Evolutionary conservation across 2,888 invertebrate species (phyloP), one percentile per base, ranked within the genome.

Genomic region (Sisyra terminalis): DNA sequence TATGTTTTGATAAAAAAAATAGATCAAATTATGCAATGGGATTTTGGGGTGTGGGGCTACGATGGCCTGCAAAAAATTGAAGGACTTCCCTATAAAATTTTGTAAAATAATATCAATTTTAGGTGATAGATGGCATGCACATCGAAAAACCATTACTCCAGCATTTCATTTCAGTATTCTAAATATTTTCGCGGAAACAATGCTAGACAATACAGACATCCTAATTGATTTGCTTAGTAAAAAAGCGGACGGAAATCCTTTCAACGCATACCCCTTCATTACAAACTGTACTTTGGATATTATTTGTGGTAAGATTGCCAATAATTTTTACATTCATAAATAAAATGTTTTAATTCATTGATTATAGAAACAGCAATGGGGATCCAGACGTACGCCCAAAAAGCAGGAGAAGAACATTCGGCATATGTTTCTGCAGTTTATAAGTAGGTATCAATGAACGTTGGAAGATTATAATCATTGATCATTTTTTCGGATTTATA

Each of bases 121-220:
- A 56, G 72, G 69, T 2, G 47, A 56, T 1, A 70, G 67, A 58
- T 86, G 85, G 85, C 70, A 67, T 49, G 60, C 58, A 1, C 70
- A 77, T 47, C 67, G 85, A 15, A 81, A 78, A 56, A 69, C 84
- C 46, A 59, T 85, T 39, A 84, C 84, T 0, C 83, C 84, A 1
- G 72, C 84, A 0, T 86, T 84, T 57, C 85, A 86, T 58, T 84
- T 83, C 55, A 75, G 76, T 52, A 81, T 84, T 45, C 58, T 85
- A 42, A 75, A 81, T 53, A 71, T 78, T 50, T 84, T 82, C 57
- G 57, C 80, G 5, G 72, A 73, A 6, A 70, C 78, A 0, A 82
- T 85, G 53, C 72, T 80, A 50, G 70, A 70, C 44, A 76, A 79
- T 47, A 65, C 71, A 14, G 58, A 61, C 32, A 61, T 73, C 13